These are phyloP conservation scores for Cardinalis cardinalis DNA, from an alignment of 2,113 vertebrate species.

Conservation along the genomic window DNA sequence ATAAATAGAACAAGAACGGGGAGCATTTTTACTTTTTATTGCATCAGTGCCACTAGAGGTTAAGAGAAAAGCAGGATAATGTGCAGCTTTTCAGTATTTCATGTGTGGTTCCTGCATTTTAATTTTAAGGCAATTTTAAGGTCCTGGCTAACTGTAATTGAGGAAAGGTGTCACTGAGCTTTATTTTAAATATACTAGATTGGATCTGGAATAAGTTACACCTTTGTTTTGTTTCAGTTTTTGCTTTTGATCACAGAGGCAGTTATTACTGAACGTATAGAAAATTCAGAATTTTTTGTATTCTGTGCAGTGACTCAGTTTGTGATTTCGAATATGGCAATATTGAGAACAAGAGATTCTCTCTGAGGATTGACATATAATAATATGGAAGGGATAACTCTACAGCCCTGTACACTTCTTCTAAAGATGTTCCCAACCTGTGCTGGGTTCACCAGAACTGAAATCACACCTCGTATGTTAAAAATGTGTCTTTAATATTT, in stretches of 20 bases:
- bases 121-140: neutral
- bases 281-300: neutral
- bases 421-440: neutral
- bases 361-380: neutral
- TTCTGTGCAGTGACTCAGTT: neutral
- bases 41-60: neutral
- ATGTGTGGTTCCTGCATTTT: neutral
- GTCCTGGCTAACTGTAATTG: neutral
- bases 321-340: neutral
- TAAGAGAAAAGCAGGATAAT: neutral
- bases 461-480: neutral
- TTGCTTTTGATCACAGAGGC: neutral
- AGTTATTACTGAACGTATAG: neutral
- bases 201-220: neutral
- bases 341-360: neutral
- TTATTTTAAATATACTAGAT: neutral
- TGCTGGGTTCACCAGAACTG: neutral
- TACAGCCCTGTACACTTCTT: fast-evolving
- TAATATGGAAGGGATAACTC: neutral
- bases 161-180: neutral
- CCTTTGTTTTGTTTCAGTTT: neutral
- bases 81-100: neutral
- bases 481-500: neutral
- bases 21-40: neutral
- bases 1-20: neutral